phyloP scores from a whole-genome alignment of 2,113 vertebrate genomes.

The Gallinago jamesoni region DNA sequence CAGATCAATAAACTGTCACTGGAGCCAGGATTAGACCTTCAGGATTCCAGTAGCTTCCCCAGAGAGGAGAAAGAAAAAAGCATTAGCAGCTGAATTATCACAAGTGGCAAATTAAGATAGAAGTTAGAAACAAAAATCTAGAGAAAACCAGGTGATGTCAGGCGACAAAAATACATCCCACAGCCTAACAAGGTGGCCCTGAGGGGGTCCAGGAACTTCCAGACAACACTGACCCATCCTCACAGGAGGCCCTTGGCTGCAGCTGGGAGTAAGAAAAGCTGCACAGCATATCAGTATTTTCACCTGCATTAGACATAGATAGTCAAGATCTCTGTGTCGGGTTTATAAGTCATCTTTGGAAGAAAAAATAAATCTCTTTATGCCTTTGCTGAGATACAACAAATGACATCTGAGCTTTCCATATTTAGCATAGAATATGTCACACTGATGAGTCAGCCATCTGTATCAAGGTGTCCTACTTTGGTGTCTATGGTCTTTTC shows the following conservation, averaged over 20 bases:
- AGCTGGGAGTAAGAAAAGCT: not conserved
- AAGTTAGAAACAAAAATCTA: not conserved
- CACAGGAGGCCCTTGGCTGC: not conserved
- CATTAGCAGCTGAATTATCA: not conserved
- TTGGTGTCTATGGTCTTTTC: not conserved
- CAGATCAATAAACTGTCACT: not conserved
- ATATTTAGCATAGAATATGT: not conserved
- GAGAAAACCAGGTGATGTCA: not conserved
- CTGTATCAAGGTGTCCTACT: not conserved
- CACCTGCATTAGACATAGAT: no score
- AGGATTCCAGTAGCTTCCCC: not conserved
- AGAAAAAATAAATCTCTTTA: not conserved
- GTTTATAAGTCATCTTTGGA: not conserved
- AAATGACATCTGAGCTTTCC: not conserved
- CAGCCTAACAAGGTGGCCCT: not conserved
- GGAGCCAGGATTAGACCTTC: not conserved
- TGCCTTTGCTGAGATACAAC: not conserved
- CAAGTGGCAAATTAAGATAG: not conserved
- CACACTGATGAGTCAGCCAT: not conserved
- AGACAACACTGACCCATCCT: not conserved
- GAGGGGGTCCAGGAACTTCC: accelerated
- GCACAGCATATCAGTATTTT: not conserved
- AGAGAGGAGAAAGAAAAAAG: not conserved
- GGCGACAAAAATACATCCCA: not conserved
- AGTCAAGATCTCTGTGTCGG: not conserved